Evolutionary conservation across 2,888 invertebrate species (phyloP), one percentile per base, ranked within the genome.

Genomic region (Torymus aiolomorphi): DNA sequence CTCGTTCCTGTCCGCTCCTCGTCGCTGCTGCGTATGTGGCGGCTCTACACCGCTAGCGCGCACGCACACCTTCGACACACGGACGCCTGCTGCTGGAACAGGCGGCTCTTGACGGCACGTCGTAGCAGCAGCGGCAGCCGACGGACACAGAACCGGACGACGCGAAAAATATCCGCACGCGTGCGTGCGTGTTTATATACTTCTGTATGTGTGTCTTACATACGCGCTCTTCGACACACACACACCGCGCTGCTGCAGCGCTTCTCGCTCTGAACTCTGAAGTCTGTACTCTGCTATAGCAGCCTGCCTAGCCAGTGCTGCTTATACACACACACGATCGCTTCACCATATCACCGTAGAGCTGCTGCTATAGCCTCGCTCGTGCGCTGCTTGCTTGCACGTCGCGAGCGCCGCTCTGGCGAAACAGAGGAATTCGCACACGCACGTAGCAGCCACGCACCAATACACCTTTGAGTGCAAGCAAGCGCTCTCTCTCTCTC

Each of bases 391-490:
- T 69, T 31, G 14, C 54, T 54, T 16, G 18, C 16, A 73, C 79
- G 81, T 69, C 81, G 80, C 82, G 74, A 83, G 71, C 72, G 77
- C 80, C 82, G 85, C 83, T 85, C 85, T 78, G 72, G 78, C 78
- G 81, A 70, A 49, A 70, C 63, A 69, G 31, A 70, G 76, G 63
- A 65, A 73, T 78, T 73, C 56, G 78, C 78, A 18, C 71, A 73
- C 67, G 67, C 61, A 67, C 59, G 63, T 20, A 51, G 24, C 59
- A 12, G 18, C 57, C 20, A 4, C 56, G 24, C 12, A 42, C 42
- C 42, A 42, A 42, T 42, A 42, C 42, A 42, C 42, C 42, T 42
- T 42, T 42, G 42, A 42, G 42, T 42, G 42, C 42, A 42, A 8
- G 8, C 42, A 1, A 42, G 42, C 8, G 42, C 42, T 42, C 42